Base-by-base conservation (phyloP, 2,797 vertebrate genomes). In the Chaunax sp. region DNA sequence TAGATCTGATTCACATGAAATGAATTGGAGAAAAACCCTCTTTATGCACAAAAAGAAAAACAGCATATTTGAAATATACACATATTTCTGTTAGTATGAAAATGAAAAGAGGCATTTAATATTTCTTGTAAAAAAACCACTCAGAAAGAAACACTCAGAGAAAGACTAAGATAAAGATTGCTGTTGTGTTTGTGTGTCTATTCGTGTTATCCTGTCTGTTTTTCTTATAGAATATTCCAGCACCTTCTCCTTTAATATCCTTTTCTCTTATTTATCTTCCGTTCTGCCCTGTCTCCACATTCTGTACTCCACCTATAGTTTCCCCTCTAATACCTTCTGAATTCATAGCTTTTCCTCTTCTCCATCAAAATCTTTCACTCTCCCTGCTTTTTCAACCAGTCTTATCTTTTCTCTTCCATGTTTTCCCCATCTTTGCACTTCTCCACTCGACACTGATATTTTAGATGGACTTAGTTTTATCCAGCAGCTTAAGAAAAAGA, bases 401-500 rank as follows among this genome's bases (percentile, higher is more conserved):
- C 50, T 49, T 19, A 6, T 35, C 12, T 46, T 28, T 49, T 45
- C n/a, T 53, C 22, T 23, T n/a, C 50, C 19, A n/a, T n/a, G 19
- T 38, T 28, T 11, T 45, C 18, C 22, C 44, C 3, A 1, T 55
- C 26, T 37, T 57, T 51, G 11, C 45, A 28, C 68, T 28, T 22
- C 63, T 45, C 35, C 25, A 30, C 57, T 72, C 57, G 14, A 15
- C 35, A 6, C 49, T 56, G 64, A 75, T 58, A 58, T 73, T 64
- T 67, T 10, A 37, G 40, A 54, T 25, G 22, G 43, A 40, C 5
- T 41, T 15, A 26, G 19, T 67, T 73, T 50, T 40, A 67, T 51
- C 47, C 41, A 30, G 46, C 50, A 46, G 37, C 47, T 55, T 15
- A 37, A 16, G 46, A 54, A 41, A 35, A 56, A 44, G 9, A 19